Evolutionary conservation across 2,888 invertebrate genomes (phyloP).

Genomic region (Gerris lacustris): DNA sequence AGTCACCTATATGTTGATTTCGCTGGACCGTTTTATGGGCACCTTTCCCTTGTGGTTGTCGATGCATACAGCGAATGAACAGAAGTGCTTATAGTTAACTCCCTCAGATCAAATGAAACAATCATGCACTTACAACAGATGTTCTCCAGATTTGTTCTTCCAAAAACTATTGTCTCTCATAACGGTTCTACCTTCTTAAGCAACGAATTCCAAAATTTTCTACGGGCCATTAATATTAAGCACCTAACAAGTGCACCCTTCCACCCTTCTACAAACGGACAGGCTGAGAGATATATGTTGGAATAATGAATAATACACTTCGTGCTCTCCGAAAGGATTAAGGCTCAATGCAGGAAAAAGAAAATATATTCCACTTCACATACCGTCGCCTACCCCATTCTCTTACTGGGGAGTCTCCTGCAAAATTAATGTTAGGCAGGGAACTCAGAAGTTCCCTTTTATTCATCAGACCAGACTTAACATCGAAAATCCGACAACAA

Average conservation of each 20-base stretch:
- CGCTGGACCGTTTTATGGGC: not conserved
- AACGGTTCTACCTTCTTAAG: not conserved
- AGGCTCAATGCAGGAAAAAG: slow-evolving; percentile 4
- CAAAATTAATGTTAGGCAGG: slow-evolving; percentile 8
- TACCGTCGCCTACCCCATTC: slow-evolving; percentile 10
- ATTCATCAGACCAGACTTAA: not conserved
- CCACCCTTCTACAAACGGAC: slow-evolving; percentile 1
- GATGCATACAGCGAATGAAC: not conserved
- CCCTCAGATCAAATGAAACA: not conserved
- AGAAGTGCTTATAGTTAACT: not conserved
- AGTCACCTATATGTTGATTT: not conserved
- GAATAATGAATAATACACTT: slow-evolving; percentile 3
- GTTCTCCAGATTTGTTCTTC: not conserved
- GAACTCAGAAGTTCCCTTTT: not conserved
- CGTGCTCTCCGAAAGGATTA: not conserved
- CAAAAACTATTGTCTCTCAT: not conserved
- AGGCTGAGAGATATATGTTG: slow-evolving; percentile 15
- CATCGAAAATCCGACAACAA: not conserved
- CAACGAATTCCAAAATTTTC: not conserved
- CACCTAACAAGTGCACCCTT: not conserved
- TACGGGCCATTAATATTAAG: not conserved
- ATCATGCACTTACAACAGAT: not conserved
- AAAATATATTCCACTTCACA: not conserved
- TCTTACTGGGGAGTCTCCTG: slow-evolving; percentile 6
- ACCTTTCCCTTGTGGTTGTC: not conserved